Conservation (phyloP, 2,797 vertebrate species). For the Lemur catta region DNA sequence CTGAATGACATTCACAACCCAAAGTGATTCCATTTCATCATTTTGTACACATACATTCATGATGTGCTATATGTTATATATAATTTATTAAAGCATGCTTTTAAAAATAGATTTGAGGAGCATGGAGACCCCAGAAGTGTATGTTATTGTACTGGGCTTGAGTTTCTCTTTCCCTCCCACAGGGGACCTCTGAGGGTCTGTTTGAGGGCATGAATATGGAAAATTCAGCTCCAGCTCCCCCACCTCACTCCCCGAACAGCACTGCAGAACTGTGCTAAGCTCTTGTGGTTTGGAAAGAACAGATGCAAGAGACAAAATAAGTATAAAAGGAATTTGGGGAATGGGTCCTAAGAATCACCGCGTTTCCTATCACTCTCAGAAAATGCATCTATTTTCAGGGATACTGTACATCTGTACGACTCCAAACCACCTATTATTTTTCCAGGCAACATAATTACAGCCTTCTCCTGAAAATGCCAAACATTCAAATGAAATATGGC, state of each 20-base stretch:
- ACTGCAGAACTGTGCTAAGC: constrained; percentile 57
- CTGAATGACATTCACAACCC: constrained; percentile 21
- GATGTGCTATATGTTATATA: constrained; percentile 73
- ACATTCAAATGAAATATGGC: constrained; percentile 78
- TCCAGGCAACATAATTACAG: constrained; percentile 79
- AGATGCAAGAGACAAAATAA: constrained; percentile 71
- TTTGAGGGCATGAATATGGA: constrained; percentile 79
- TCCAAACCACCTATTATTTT: constrained; percentile 80
- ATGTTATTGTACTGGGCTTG: constrained; percentile 74
- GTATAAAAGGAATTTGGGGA: constrained; percentile 74
- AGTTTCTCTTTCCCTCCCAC: constrained; percentile 67
- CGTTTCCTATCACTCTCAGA: constrained; percentile 65
- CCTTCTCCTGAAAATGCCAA: constrained; percentile 75
- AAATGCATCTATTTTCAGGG: constrained; percentile 68
- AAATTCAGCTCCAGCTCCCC: constrained; percentile 58
- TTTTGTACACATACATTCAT: constrained; percentile 72
- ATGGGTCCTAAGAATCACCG: constrained; percentile 75
- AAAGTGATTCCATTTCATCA: constrained; percentile 70
- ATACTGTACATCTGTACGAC: constrained; percentile 78
- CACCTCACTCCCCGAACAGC: constrained; percentile 57
- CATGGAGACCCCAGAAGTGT: constrained; percentile 70
- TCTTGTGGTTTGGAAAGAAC: constrained; percentile 68
- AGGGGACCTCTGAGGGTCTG: constrained; percentile 73
- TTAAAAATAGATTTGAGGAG: constrained; percentile 77
- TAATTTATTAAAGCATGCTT: constrained; percentile 76